These are phyloP conservation scores for Myanophis thanlyinensis DNA, from an alignment of 2,113 vertebrate genomes.

Conservation along the genomic window DNA sequence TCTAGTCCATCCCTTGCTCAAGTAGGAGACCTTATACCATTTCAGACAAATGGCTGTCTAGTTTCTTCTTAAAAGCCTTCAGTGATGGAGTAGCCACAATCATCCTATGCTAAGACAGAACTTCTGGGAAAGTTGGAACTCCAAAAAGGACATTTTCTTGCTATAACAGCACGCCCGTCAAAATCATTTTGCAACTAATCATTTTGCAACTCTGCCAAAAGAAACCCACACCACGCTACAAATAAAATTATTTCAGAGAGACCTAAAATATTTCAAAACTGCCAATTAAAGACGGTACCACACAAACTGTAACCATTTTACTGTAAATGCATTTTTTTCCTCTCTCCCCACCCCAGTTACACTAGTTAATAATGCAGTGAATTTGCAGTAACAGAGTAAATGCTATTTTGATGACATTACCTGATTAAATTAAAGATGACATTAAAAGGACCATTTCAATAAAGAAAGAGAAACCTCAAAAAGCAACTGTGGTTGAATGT, in stretches of 20 bases:
- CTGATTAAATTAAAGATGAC: conserved; percentile 76
- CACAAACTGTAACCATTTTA: conserved; percentile 77
- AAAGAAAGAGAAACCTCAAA: conserved; percentile 63
- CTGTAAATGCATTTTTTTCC: conserved; percentile 70
- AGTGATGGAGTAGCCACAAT: neutral
- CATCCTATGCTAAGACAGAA: neutral
- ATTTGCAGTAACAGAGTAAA: conserved; percentile 77
- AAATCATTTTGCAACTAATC: conserved; percentile 27
- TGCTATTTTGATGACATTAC: conserved; percentile 76
- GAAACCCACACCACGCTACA: conserved; percentile 9
- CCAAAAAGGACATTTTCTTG: neutral
- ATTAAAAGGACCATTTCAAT: conserved; percentile 74
- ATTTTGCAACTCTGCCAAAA: conserved; percentile 20
- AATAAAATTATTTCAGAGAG: conserved; percentile 74
- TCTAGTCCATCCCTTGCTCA: neutral
- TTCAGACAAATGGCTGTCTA: neutral
- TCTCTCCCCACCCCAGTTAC: conserved; percentile 70
- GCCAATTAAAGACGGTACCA: conserved; percentile 77
- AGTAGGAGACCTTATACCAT: neutral
- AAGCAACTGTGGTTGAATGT: conserved; percentile 54
- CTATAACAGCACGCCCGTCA: neutral
- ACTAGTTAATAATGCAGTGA: conserved; percentile 77
- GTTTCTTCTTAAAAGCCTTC: neutral
- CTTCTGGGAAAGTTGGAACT: neutral
- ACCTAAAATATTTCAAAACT: conserved; percentile 75